Base-by-base conservation (phyloP, 2,797 vertebrate species). In the Epinephelus coioides region DNA sequence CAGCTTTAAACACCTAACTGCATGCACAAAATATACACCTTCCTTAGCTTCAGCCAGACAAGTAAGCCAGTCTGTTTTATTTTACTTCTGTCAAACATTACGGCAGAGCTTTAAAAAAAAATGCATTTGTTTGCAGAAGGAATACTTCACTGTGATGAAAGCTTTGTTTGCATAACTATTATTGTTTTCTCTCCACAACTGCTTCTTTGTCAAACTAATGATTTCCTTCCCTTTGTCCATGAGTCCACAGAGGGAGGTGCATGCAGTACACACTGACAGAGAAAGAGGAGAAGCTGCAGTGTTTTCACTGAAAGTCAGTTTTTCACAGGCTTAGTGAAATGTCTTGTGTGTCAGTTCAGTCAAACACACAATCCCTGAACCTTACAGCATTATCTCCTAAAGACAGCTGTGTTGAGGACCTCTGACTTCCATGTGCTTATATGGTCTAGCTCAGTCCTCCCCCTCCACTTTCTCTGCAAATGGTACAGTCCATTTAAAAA, bases 401-500 rank as follows among this genome's bases (percentile, higher is more conserved):
- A 76, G 27, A 81, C 82, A 90, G 86, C 81, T 88, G 72, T 78
- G 79, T 64, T 15, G 57, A 55, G 69, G 69, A 76, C 59, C 83
- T 82, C 63, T 82, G 73, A 80, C 73, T 82, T 74, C 74, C 68
- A 78, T 89, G 85, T 74, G 74, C 76, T 85, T 63, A 50, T 25
- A 80, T 88, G 82, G 86, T 79, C 54, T 61, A 67, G 75, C 72
- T 71, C 73, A 18, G 61, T 56, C 54, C 53, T 14, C 21, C 19
- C 43, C 69, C 87, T 81, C 85, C 70, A 44, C 67, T 84, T 75
- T 72, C 78, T 62, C 71, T 53, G 62, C 65, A 71, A 84, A 84
- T 95, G 94, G 94, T 95, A 94, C 88, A 78, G 90, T 94, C 94
- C 94, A 94, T 95, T 95, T 95, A 95, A 95, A 95, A 92, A 93